Base-by-base conservation (phyloP, 2,113 vertebrate species). In the Trichomycterus rosablanca region DNA sequence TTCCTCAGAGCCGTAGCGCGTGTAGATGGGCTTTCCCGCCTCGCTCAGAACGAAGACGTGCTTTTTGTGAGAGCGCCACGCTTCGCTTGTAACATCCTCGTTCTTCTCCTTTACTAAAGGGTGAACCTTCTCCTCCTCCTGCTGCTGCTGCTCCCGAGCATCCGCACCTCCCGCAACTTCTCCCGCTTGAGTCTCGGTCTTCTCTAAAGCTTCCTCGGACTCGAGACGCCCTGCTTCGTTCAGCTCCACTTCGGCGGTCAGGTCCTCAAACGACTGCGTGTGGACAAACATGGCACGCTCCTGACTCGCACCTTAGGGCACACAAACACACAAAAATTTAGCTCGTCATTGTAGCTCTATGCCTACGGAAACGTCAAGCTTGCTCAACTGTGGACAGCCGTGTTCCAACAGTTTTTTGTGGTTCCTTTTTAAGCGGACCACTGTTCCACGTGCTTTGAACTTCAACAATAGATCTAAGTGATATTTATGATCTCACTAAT, bases 41-140 rank as follows among this genome's bases (percentile, higher is more conserved):
- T 99, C 94, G 0, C 95, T 98, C 71, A 99, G 83, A 68, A 99
- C 93, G 1, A 99, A 99, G 62, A 98, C 81, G 0, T 99, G 96
- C 75, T 99, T 99, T 53, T 83, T 88, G 77, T 94, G 95, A 54
- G 78, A 87, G 20, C 92, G 89, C 96, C 96, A 99, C 0, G 88
- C 77, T 0, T 97, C 93, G 0, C 87, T 83, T 8, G 84, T 88
- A 14, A 94, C 86, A 0, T 95, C 91, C 0, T 94, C 90, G 49
- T 91, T 92, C 20, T 88, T 92, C 14, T 82, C 83, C 54, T 75
- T 84, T 74, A 1, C 74, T 42, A 53, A 68, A 0, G 72, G 79
- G 19, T 51, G 34, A 7, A 40, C 30, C 19, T 71, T 42, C n/a
- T 62, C 54, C 6, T 89, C 86, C 26, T 91, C 80, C 53, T 83